These are phyloP conservation scores for Norana najaformis DNA, from an alignment of 2,888 invertebrate genomes.

Conservation along the genomic window DNA sequence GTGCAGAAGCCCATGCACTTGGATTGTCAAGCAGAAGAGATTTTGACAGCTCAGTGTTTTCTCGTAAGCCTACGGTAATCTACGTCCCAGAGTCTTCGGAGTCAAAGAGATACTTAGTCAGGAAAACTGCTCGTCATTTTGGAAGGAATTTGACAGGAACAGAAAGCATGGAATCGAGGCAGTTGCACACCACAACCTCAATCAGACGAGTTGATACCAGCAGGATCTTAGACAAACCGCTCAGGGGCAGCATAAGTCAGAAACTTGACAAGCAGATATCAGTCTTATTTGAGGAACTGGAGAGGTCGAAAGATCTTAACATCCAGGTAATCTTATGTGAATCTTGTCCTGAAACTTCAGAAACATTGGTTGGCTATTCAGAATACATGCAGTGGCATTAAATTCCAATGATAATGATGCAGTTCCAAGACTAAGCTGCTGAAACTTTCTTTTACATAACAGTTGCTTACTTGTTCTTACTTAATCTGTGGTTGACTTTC, in stretches of 20 bases:
- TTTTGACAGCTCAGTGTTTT: not conserved
- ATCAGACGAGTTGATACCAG: not conserved
- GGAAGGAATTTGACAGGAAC: not conserved
- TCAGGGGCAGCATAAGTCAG: constrained; percentile 17
- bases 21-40: not conserved
- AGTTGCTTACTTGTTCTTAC: too few relatives aligned
- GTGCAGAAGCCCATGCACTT: not conserved
- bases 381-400: not conserved
- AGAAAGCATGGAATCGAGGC: not conserved
- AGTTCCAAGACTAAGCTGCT: not conserved
- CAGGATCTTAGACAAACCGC: not conserved
- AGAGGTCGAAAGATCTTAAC: constrained; percentile 15
- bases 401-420: not conserved
- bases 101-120: not conserved
- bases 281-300: not conserved
- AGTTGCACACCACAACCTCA: not conserved
- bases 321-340: not conserved
- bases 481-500: too few relatives aligned
- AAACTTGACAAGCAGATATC: constrained; percentile 20
- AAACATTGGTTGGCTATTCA: not conserved
- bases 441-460: too few relatives aligned
- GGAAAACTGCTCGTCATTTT: not conserved
- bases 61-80: not conserved
- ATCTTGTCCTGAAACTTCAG: not conserved
- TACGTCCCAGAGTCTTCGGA: not conserved